phyloP scores from a whole-genome alignment of 2,113 vertebrate genomes.

The Oxyura jamaicensis region DNA sequence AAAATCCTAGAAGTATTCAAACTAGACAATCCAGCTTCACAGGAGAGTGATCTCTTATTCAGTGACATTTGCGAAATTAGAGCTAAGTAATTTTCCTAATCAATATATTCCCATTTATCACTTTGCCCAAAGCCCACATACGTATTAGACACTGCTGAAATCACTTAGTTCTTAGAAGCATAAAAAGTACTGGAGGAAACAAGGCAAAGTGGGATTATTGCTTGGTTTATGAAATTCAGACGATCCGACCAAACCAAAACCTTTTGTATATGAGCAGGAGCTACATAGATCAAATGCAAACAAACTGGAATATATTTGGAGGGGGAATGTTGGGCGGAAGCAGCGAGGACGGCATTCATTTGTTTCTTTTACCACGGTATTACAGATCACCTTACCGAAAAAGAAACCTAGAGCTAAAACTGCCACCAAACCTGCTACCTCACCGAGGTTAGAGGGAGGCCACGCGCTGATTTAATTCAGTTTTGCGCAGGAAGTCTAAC shows the following conservation, averaged over 20 bases:
- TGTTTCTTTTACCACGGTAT: background rate
- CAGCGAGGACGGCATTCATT: background rate
- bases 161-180: background rate
- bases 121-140: background rate
- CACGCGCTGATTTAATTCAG: background rate
- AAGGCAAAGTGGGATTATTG: background rate
- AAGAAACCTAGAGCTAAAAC: background rate
- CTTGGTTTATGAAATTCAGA: background rate
- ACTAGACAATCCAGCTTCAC: background rate
- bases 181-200: background rate
- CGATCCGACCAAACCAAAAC: background rate
- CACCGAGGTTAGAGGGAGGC: background rate
- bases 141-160: background rate
- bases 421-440: background rate
- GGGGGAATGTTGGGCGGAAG: background rate
- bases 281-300: background rate
- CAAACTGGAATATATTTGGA: background rate
- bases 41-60: constrained; percentile 10
- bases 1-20: background rate
- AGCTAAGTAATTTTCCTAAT: background rate
- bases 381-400: background rate
- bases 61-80: constrained; percentile 32
- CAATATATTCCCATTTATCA: constrained; percentile 15
- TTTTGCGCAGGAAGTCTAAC: background rate
- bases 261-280: rapidly evolving